Evolutionary conservation across 2,797 vertebrate species (phyloP).

Genomic region (Gastrophryne carolinensis): DNA sequence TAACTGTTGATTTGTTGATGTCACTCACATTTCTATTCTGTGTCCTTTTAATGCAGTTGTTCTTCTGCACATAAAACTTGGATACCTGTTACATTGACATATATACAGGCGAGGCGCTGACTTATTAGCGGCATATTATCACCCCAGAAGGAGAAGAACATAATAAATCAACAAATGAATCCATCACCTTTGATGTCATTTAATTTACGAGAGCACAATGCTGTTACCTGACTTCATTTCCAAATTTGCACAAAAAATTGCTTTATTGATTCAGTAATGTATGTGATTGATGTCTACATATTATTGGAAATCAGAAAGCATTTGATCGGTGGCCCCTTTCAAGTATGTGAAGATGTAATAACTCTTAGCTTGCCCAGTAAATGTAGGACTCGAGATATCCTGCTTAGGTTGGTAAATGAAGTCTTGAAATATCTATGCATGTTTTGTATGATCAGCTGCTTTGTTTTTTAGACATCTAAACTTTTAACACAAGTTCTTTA

Average conservation of each 20-base stretch:
- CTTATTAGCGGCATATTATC: conserved; percentile 27
- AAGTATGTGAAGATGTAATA: conserved; percentile 43
- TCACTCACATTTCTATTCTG: not conserved
- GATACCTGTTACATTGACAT: conserved; percentile 16
- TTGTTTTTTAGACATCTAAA: too few relatives aligned
- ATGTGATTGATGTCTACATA: conserved; percentile 30
- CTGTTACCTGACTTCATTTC: conserved; percentile 54
- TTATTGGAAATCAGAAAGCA: conserved; percentile 49
- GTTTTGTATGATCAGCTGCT: too few relatives aligned
- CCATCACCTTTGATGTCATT: conserved; percentile 36
- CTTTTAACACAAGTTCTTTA: too few relatives aligned
- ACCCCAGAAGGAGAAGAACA: conserved; percentile 7
- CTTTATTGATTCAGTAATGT: conserved; percentile 49
- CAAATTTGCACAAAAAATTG: conserved; percentile 48
- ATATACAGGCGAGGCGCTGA: conserved; percentile 5
- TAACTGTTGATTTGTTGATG: conserved; percentile 8
- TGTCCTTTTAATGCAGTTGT: conserved; percentile 14
- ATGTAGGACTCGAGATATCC: conserved; percentile 39
- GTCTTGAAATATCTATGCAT: not conserved
- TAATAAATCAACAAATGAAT: conserved; percentile 37
- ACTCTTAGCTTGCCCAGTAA: conserved; percentile 58
- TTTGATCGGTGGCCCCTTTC: conserved; percentile 53
- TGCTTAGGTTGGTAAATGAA: not conserved
- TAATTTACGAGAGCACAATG: conserved; percentile 27
- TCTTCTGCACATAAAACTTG: conserved; percentile 36